Evolutionary conservation across 2,888 invertebrate species (phyloP), one percentile per base, ranked within the genome.

Genomic region (Ischnus inquisitorius): DNA sequence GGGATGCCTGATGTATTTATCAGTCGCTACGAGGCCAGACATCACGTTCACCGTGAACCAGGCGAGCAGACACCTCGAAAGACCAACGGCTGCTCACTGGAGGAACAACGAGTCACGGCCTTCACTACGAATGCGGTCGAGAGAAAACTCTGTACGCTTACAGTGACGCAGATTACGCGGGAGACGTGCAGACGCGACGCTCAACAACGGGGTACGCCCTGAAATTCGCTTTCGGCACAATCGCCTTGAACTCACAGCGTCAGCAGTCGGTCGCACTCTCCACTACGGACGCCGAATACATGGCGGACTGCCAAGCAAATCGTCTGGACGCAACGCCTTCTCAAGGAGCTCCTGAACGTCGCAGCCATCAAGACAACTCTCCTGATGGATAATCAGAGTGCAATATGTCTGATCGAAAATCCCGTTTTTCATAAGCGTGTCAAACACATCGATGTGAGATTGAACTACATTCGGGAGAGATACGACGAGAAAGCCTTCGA

Each of bases 91-190:
- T 62, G 84, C 88, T 71, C 89, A 91, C 76, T 83, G 90, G 14
- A 34, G 64, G 75, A 1, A 75, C 75, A 3, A 41, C 16, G 8
- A 43, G 25, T 3, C n/a, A 39, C 25, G 75, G 62, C 10, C 39
- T 72, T n/a, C 12, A 14, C 1, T 48, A 14, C 14, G 46, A 19
- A 19, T 54, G 79, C 89, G 6, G 91, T 91, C 74, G 3, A n/a
- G 1, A 48, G 79, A 90, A 34, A 82, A 85, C 43, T 89, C 88
- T 10, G 25, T 60, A 67, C 8, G 76, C 60, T 1, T 81, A 62
- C 2, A 92, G 91, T 39, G 91, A 93, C 88, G 90, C 92, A 54
- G 91, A 93, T 85, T 92, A 90, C 81, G 91, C 89, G 48, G 90
- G 90, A 4, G 90, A 90, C 51, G 39, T 65, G 22, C 86, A 76